Evolutionary conservation across 2,797 vertebrate genomes (phyloP).

Genomic region (Xenopus petersii): DNA sequence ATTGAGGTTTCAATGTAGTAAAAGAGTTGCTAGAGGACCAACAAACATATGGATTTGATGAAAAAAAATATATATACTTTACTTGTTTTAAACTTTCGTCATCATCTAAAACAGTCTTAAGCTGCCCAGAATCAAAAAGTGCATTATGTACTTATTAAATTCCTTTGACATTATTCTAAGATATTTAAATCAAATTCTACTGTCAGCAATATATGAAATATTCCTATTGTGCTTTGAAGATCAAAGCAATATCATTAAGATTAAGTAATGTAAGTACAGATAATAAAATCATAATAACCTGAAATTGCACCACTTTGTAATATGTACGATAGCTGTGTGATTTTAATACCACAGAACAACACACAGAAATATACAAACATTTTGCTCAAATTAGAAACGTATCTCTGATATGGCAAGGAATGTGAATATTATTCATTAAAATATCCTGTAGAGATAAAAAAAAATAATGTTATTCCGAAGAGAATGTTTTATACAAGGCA

Average conservation of each 20-base stretch:
- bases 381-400: constrained; percentile 44
- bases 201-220: constrained; percentile 40
- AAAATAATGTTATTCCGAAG: constrained; percentile 34
- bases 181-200: constrained; percentile 28
- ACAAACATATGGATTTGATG: too few species aligned
- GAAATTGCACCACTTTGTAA: constrained; percentile 30
- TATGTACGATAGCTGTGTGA: constrained; percentile 17
- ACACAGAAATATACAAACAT: constrained; percentile 35
- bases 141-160: constrained; percentile 5
- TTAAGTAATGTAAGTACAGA: constrained; percentile 44
- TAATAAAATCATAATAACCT: constrained; percentile 43
- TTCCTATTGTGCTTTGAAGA: constrained; percentile 27
- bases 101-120: constrained; percentile 27
- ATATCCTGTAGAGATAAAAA: constrained; percentile 25
- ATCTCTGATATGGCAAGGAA: constrained; percentile 22
- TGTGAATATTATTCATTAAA: constrained; percentile 46
- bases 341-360: constrained; percentile 24
- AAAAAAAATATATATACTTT: too few species aligned
- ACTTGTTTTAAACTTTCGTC: constrained; percentile 1
- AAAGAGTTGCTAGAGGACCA: too few species aligned
- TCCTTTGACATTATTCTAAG: constrained; percentile 33
- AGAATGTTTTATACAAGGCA: constrained; percentile 42
- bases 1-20: too few species aligned
- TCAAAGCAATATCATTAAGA: constrained; percentile 35
- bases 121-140: constrained; percentile 28